Evolutionary conservation across 2,797 vertebrate species (phyloP).

Genomic region (Orientallactaga sibirica): DNA sequence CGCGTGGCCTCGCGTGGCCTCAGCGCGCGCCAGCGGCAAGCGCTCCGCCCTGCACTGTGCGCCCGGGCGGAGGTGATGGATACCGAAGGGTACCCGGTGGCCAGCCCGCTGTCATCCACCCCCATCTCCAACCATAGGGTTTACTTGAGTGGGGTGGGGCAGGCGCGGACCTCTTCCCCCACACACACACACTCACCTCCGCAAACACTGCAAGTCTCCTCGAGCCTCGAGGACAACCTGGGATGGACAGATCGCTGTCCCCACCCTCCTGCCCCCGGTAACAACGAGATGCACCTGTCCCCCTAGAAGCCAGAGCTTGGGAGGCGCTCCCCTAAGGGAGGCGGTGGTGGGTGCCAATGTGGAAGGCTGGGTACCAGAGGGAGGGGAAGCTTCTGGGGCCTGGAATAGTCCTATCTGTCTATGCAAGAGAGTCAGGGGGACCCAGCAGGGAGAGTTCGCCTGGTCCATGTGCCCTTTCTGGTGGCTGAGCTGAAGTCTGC

Average conservation of each 20-base stretch:
- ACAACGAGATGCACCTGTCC: background rate
- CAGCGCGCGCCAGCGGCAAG: background rate
- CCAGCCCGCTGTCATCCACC: background rate
- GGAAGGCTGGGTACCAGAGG: background rate
- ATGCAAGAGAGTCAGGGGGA: background rate
- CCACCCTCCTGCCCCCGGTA: background rate
- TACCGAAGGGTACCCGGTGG: background rate
- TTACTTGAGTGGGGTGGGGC: background rate
- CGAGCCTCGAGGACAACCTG: background rate
- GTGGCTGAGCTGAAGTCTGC: background rate
- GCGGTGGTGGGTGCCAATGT: background rate
- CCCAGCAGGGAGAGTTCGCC: background rate
- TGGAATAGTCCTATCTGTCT: no score
- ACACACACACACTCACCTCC: background rate
- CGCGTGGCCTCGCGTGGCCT: background rate
- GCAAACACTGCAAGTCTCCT: background rate
- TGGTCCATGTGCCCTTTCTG: background rate
- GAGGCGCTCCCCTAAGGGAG: background rate
- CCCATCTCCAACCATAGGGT: accelerated
- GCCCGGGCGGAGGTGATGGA: background rate
- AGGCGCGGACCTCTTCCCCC: background rate
- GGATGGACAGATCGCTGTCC: background rate
- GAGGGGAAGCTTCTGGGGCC: background rate
- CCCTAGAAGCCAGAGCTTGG: background rate
- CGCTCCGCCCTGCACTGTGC: background rate